Evolutionary conservation across 2,888 invertebrate species (phyloP), one percentile per base, ranked within the genome.

Genomic region (Papilio gigon): DNA sequence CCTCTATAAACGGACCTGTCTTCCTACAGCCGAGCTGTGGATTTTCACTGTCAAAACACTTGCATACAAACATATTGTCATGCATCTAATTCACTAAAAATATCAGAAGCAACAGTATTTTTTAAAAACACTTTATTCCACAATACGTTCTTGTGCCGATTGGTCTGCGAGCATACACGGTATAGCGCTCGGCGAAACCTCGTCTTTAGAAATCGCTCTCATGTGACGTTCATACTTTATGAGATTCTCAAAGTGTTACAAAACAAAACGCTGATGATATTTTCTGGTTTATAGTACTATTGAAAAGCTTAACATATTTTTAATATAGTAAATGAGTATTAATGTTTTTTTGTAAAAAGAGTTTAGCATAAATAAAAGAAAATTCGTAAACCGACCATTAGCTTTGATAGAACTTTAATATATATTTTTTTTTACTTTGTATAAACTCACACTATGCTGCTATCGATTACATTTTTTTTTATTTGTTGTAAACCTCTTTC

Each of bases 231-330:
- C 53, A 65, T 68, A 68, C 60, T 65, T 67, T 67, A 42, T 67
- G 61, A 42, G 60, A 69, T 73, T 73, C 71, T 73, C 71, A 73
- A 71, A 71, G 63, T 72, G 25, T 63, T 20, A 20, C 44, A 35
- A 20, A 42, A 42, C 17, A 27, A 33, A 44, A 12, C 5, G 17
- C 2, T 58, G 5, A 17, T 17, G 9, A 17, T 17, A 3, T 17
- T 20, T 59, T 33, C 2, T 59, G 30, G 4, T 20, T 37, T 35
- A 3, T 20, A 44, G 42, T 44, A 44, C 44, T 11, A 44, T 20
- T 20, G 17, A 4, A 37, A 12, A 37, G 37, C 1, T 37, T 37
- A 1, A 37, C n/a, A n/a, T 37, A 12, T 37, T 33, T 33, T 33
- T 33, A 6, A 33, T 6, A 33, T 33, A 9, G 6, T 33, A 33